Percentiles rank a stretch among this genome's conserved stretches.
phyloP scores from a whole-genome alignment of 1,140 invertebrate genomes.

The Augochlora pura region DNA sequence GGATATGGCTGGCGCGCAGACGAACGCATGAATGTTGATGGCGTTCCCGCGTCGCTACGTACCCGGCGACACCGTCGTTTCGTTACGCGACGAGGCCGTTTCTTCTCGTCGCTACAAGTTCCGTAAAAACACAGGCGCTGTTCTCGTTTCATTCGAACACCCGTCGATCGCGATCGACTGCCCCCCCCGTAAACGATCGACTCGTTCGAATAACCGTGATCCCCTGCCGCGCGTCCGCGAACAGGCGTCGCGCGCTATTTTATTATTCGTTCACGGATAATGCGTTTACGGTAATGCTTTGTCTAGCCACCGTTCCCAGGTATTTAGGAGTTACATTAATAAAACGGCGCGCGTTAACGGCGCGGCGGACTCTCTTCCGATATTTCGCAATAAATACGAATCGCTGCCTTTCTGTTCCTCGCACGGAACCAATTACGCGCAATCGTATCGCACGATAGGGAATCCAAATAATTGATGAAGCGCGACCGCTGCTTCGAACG shows the following conservation, averaged over 20 bases:
- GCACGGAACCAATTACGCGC: background rate
- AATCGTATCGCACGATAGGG: background rate
- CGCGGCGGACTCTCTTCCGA: background rate
- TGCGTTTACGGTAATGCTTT: background rate
- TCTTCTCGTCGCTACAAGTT: constrained; percentile 2
- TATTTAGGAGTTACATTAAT: background rate
- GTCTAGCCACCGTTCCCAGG: background rate
- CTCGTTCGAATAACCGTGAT: background rate
- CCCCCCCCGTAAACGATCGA: too few species aligned
- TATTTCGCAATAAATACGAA: background rate
- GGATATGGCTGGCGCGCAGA: background rate
- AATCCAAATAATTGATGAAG: constrained; percentile 6
- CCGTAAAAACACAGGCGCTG: background rate
- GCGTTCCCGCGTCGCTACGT: background rate
- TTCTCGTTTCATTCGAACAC: background rate
- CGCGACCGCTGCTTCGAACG: background rate
- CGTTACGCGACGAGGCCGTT: background rate
- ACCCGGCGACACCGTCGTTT: background rate
- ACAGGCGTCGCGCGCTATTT: too few species aligned
- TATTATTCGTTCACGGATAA: too few species aligned
- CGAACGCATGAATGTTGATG: background rate
- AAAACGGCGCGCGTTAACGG: background rate
- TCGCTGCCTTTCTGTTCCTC: background rate
- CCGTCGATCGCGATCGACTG: too few species aligned
- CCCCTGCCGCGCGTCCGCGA: too few species aligned